Evolutionary conservation across 2,113 vertebrate species (phyloP).

Genomic region (Cavia porcellus): DNA sequence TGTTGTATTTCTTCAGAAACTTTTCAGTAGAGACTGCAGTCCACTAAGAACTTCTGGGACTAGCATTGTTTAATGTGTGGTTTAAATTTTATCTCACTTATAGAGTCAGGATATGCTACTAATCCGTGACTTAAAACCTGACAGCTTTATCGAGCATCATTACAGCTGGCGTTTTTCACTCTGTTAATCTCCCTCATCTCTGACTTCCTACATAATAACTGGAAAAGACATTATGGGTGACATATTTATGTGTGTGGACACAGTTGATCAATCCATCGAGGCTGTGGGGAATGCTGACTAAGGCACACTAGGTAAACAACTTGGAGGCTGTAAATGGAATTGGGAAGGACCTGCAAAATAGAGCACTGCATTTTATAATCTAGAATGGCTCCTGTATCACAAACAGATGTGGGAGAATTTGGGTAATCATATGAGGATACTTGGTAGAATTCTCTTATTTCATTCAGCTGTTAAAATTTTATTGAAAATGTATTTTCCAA

Average conservation of each 20-base stretch:
- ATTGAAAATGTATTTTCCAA: constrained; percentile 59
- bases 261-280: constrained; percentile 68
- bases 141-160: constrained; percentile 72
- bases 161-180: constrained; percentile 71
- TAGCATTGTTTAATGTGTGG: constrained; percentile 44
- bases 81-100: constrained; percentile 78
- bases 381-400: constrained; percentile 51
- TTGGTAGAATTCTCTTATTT: constrained; percentile 53
- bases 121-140: constrained; percentile 76
- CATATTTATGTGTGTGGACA: constrained; percentile 75
- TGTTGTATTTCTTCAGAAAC: constrained; percentile 49
- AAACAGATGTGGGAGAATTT: constrained; percentile 70
- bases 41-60: constrained; percentile 38
- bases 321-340: constrained; percentile 52
- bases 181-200: constrained; percentile 70
- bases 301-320: constrained; percentile 68
- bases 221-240: constrained; percentile 70
- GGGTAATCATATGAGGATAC: constrained; percentile 32
- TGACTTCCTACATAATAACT: constrained; percentile 75
- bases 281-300: constrained; percentile 66
- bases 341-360: constrained; percentile 39
- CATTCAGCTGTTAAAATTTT: constrained; percentile 43
- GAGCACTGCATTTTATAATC: constrained; percentile 72
- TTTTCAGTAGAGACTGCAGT: constrained; percentile 45
- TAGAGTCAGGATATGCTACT: constrained; percentile 63